Evolutionary conservation across 2,888 invertebrate species (phyloP), one percentile per base, ranked within the genome.

Genomic region (Tanypteryx hageni): DNA sequence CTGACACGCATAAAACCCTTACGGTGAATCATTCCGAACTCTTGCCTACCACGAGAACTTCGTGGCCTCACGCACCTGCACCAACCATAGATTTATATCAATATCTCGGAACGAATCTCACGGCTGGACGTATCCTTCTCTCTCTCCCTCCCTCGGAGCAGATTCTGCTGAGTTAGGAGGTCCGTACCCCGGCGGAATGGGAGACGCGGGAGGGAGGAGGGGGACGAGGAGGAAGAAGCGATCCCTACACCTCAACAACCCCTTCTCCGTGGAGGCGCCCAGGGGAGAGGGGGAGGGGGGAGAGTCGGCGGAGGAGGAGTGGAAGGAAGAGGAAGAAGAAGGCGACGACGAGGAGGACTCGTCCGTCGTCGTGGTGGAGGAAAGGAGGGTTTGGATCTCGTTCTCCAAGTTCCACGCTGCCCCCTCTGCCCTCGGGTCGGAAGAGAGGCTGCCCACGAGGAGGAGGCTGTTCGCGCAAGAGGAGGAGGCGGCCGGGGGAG

Each of bases 361-460:
- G 4, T 76, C 76, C 22, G 76, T 59, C 18, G 18, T 89, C 44
- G 89, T 89, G 64, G 89, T 89, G 89, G 89, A 89, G 64, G 89
- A 89, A 22, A 97, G 98, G 95, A 97, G 97, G 93, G 97, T 98
- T 57, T 98, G 98, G 98, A 96, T 98, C 93, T 97, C 97, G 57
- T 98, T 98, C 94, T 96, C 97, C 94, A 98, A 98, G 95, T 98
- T 98, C 94, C 97, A 98, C 95, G 97, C 97, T 2, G 97, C 97
- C 76, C 96, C 96, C 85, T 96, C 96, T 0, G 97, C 89, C 22
- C 89, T 89, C 18, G 89, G 89, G 10, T 89, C 89, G 18, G 89
- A 89, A 64, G 89, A 89, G 89, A 16, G 89, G 89, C 59, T 89
- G 64, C 89, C 89, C 56, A 89, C 89, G 11, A 31, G 89, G 14